Percentiles rank a stretch among this genome's conserved stretches.
phyloP scores from a whole-genome alignment of 2,113 vertebrate genomes.

The Jacana jacana region DNA sequence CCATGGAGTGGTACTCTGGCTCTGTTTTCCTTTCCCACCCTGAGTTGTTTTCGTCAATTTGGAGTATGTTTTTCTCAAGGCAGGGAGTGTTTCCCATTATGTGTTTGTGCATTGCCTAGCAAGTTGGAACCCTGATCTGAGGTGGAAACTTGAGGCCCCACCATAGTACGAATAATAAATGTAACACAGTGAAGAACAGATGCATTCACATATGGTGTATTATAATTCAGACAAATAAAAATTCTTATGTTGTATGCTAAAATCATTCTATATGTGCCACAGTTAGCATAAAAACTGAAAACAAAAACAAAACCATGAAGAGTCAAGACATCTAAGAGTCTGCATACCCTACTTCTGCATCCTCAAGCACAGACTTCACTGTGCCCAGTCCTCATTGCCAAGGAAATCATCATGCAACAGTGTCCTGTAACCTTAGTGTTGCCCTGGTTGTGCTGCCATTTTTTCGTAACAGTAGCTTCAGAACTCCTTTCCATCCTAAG shows the following conservation, averaged over 20 bases:
- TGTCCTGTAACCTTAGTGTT: not conserved
- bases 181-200: constrained; percentile 59
- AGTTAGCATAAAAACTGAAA: constrained; percentile 37
- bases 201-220: constrained; percentile 60
- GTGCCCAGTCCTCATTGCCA: not conserved
- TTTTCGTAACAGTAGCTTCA: not conserved
- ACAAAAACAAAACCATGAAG: constrained; percentile 22
- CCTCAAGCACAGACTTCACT: not conserved
- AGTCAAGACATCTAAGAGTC: not conserved
- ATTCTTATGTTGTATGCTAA: constrained; percentile 57
- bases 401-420: not conserved
- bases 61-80: constrained; percentile 36
- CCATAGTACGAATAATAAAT: constrained; percentile 62
- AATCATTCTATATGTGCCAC: constrained; percentile 42
- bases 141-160: constrained; percentile 64
- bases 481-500: not conserved
- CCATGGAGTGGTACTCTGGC: not conserved
- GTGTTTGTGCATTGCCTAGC: constrained; percentile 48
- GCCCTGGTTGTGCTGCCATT: not conserved
- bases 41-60: constrained; percentile 36
- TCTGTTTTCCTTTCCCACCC: constrained; percentile 30
- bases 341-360: not conserved
- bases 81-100: constrained; percentile 65
- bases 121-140: constrained; percentile 58
- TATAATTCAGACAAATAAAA: constrained; percentile 68